Base-by-base conservation (phyloP, 2,797 vertebrate species). In the Todus mexicanus region DNA sequence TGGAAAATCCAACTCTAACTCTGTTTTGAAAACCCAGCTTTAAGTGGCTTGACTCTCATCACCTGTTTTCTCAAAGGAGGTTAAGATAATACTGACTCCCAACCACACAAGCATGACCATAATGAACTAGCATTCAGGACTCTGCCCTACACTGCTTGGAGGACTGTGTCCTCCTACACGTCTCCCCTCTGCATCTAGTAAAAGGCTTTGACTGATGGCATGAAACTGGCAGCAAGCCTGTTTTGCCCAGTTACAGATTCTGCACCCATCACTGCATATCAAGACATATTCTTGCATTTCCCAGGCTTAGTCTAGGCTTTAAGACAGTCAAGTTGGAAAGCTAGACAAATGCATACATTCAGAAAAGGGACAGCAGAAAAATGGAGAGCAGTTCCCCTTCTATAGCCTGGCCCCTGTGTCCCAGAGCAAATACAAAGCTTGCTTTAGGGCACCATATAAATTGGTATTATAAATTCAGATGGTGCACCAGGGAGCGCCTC, bases 401-500 rank as follows among this genome's bases (percentile, higher is more conserved):
- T 93, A 84, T 64, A 76, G 71, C 92, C 76, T 75, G 70, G 95
- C 95, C 95, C 95, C 92, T 53, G 15, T 91, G 75, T 90, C 93
- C 96, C 96, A 94, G 79, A 96, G 97, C 97, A 97, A 97, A 97
- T 97, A 97, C 96, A 97, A 97, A 96, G 93, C 94, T 97, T 96
- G 97, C 98, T 98, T 97, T 91, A 37, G 97, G 98, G 97, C 97
- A 98, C 96, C 89, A 33, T 96, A 97, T 97, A 97, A 98, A 98
- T 98, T 97, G 96, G 97, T 97, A 97, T 98, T 98, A 98, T 98
- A 97, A 97, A 98, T 98, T 98, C 97, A 98, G 97, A 98, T 97
- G 96, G 97, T 96, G 95, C 97, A 97, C 97, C 96, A 95, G 97
- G 97, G 97, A 98, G 97, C 96, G 97, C 97, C 97, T 98, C 97